Conservation (phyloP, 2,113 vertebrate species). For the Peromyscus leucopus region DNA sequence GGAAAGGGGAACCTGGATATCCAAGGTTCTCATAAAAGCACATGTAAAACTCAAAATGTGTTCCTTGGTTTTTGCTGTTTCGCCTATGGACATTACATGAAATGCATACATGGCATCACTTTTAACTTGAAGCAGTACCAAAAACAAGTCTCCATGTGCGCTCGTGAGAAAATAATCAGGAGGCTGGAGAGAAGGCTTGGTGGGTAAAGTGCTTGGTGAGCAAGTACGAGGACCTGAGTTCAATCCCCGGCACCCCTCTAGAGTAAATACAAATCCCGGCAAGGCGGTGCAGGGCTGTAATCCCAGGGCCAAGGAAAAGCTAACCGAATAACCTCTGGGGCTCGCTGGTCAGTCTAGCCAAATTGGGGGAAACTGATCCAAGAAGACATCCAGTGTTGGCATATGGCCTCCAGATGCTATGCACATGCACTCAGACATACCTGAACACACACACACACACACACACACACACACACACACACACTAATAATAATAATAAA, state of each 20-base stretch:
- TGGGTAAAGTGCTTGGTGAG: background rate
- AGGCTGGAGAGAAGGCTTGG: background rate
- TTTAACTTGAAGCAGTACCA: slow-evolving; percentile 51
- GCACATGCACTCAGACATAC: background rate
- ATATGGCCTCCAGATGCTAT: background rate
- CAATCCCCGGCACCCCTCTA: background rate
- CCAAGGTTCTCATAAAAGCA: slow-evolving; percentile 35
- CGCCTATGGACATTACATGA: slow-evolving; percentile 38
- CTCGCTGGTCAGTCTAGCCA: background rate
- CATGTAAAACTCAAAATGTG: slow-evolving; percentile 33
- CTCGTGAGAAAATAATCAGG: slow-evolving; percentile 42
- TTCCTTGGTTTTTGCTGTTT: slow-evolving; percentile 17
- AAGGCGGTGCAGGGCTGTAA: background rate
- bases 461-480: background rate
- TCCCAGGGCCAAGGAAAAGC: too few relatives aligned
- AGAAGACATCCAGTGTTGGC: background rate
- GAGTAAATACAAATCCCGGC: background rate
- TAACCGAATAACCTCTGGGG: background rate
- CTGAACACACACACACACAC: background rate
- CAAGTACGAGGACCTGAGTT: background rate
- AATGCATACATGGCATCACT: background rate
- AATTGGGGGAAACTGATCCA: background rate
- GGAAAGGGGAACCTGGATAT: slow-evolving; percentile 31
- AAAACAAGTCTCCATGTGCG: slow-evolving; percentile 13
- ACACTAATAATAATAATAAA: background rate